These are phyloP conservation scores for Cecidostiba fungosa DNA, from an alignment of 2,888 invertebrate genomes.

Conservation along the genomic window DNA sequence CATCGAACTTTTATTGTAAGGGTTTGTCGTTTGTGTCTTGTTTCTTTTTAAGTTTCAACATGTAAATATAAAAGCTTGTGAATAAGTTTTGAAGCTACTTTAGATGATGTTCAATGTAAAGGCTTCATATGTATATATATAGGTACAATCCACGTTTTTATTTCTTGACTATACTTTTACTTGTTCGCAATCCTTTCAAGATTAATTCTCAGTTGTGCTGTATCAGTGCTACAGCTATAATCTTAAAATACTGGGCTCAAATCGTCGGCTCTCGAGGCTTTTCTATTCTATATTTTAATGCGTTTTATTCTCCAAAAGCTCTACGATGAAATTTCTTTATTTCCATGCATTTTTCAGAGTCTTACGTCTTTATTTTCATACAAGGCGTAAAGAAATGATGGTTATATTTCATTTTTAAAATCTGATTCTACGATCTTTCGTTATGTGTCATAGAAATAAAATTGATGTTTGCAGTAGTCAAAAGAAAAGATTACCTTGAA, in stretches of 20 bases:
- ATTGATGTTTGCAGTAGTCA: too few relatives aligned
- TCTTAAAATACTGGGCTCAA: background rate
- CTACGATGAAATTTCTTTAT: background rate
- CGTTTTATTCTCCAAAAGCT: background rate
- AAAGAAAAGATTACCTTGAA: too few relatives aligned
- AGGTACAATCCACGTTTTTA: background rate
- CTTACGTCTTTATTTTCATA: background rate
- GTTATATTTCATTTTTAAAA: background rate
- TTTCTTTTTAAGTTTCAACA: too few relatives aligned
- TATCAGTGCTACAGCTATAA: constrained; percentile 9
- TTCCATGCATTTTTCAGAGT: background rate
- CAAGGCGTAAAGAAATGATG: background rate
- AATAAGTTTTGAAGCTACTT: background rate
- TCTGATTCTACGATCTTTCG: too few relatives aligned
- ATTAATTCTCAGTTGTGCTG: constrained; percentile 14
- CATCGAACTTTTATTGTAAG: background rate
- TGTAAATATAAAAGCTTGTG: background rate
- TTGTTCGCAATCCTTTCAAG: constrained; percentile 9
- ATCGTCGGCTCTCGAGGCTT: background rate
- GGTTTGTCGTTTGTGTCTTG: too few relatives aligned
- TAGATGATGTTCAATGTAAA: too few relatives aligned
- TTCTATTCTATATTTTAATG: constrained; percentile 13
- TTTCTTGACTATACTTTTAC: constrained; percentile 2
- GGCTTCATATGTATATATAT: too few relatives aligned
- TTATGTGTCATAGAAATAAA: too few relatives aligned